Evolutionary conservation across 2,113 vertebrate genomes (phyloP), one percentile per base, ranked within the genome.

Genomic region (Melanerpes aurifrons): DNA sequence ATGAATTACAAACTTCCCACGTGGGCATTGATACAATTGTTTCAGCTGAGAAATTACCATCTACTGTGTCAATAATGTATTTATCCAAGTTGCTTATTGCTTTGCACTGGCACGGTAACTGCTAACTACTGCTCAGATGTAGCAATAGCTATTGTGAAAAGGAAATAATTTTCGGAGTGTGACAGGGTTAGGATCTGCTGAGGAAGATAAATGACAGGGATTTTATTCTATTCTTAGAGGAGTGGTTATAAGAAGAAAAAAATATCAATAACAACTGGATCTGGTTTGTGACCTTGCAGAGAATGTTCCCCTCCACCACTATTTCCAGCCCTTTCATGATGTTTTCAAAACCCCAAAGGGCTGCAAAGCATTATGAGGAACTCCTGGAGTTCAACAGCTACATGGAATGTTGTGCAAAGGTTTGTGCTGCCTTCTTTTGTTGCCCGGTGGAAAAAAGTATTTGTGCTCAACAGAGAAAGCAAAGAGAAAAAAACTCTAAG

Each of bases 181-280:
- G 82, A 69, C 91, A 86, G 58, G 85, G 82, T 88, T 95, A 94
- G 79, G 59, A 94, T 92, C 45, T 67, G 72, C 73, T 69, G 87
- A 88, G 54, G 67, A 73, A 91, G 69, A 96, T 84, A 87, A 94
- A 91, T 86, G 79, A 62, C 70, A 88, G 58, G 50, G 90, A 82
- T 87, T 94, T 92, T 71, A 69, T 90, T 83, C 85, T 92, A 20
- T 86, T 87, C 90, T 91, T 81, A 82, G 70, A 84, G 63, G 43
- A 67, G 66, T 86, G 29, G n/a, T 47, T 94, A 80, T 83, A 84
- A 88, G 70, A 93, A 45, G 40, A 45, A 94, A 95, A 57, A 90
- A 88, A 94, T 94, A 87, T 84, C 96, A 92, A 90, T 96, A 94
- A 95, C 82, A 78, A 68, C 90, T 78, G 81, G 77, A 90, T 92